Percentiles rank a stretch among this genome's conserved stretches.
These are phyloP conservation scores for Acromyrmex heyeri DNA, from an alignment of 1,140 invertebrate species.

Conservation along the genomic window DNA sequence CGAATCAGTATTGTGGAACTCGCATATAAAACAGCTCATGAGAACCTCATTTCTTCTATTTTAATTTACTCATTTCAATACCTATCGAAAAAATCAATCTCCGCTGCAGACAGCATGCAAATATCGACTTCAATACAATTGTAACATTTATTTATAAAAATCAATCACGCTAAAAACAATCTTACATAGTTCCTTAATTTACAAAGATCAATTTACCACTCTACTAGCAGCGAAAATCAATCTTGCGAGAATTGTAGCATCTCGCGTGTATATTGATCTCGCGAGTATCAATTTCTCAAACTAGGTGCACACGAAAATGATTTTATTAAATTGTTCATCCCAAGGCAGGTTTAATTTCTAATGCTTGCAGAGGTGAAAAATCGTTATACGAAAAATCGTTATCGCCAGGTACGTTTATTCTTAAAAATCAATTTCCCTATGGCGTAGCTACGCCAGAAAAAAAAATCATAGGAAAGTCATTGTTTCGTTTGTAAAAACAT, in stretches of 20 bases:
- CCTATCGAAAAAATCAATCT: constrained; percentile 18
- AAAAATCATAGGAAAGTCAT: neutral
- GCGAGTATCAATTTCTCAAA: neutral
- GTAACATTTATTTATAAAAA: constrained; percentile 17
- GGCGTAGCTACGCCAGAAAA: neutral
- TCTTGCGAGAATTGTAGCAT: neutral
- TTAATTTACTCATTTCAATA: neutral
- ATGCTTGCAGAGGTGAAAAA: neutral
- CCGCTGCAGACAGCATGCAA: neutral
- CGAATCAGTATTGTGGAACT: neutral
- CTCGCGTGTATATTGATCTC: neutral
- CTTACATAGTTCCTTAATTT: neutral
- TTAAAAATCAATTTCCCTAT: neutral
- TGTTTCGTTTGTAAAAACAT: neutral
- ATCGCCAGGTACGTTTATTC: neutral
- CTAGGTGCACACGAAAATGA: neutral
- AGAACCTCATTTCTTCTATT: neutral
- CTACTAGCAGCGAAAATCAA: constrained; percentile 3
- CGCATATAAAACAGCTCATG: neutral
- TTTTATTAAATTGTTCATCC: constrained; percentile 2
- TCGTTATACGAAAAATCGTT: neutral
- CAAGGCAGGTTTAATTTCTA: neutral
- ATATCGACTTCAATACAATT: neutral
- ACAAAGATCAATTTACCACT: neutral
- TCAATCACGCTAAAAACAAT: neutral